Base-by-base conservation (phyloP, 1,140 invertebrate genomes). In the Brachionus manjavacas region DNA sequence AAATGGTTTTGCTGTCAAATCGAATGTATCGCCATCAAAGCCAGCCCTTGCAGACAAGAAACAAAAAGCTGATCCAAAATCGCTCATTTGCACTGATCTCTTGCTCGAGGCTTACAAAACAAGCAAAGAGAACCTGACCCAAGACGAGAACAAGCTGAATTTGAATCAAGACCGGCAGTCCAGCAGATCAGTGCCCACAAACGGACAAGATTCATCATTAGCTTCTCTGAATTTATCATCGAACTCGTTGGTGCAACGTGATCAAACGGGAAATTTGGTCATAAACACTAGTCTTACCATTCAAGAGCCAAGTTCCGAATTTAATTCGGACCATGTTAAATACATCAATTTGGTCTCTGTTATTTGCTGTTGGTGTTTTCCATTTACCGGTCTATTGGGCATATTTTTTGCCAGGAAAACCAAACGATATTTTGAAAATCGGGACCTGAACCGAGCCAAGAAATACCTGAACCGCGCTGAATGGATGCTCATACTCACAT, bases 281-380 rank as follows among this genome's bases (percentile, higher is more conserved):
- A 81, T 81, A 16, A 81, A 81, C 12, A 81, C 79, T 0, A 81
- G 20, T 64, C 14, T 81, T n/a, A 41, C 52, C 4, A 64, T 81
- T 20, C 52, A 68, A 81, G 79, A 81, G 52, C 79, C 79, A 23
- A 46, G 52, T 81, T 23, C 41, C 0, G 79, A 81, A 8, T 64
- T 81, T 39, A 81, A 35, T 14, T 64, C 52, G 9, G 79, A 81
- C 23, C 79, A 81, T 81, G 52, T 81, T 4, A 81, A 81, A 28
- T 81, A 81, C 52, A 81, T 81, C 11, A 81, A 81, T 81, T 25
- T 81, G 43, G 55, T 81, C 12, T 41, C 52, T 23, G 60, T 81
- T n/a, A 25, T 81, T 11, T 81, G 79, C n/a, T 81, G 79, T 39
- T 81, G 79, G 79, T 81, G 79, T 25, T 81, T 81, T 81, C 79